Evolutionary conservation across 2,888 invertebrate genomes (phyloP), one percentile per base, ranked within the genome.

Genomic region (Halocaridina rubra): DNA sequence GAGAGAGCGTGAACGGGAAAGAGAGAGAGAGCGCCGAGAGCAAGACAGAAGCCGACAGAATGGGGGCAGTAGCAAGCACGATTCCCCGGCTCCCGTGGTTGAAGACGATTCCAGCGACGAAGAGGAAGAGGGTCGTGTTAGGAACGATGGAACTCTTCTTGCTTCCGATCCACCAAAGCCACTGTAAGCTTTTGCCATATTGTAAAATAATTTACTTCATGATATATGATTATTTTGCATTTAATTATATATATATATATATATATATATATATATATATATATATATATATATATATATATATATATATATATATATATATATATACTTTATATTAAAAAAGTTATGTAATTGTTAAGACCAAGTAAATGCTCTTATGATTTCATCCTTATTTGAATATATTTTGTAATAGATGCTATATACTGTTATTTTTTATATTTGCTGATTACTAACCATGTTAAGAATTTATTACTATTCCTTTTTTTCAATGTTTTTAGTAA

Each of bases 111-210:
- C 90, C 87, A 86, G 89, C 88, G 78, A 89, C 88, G 88, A 89
- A 88, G 89, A 90, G 85, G 89, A 90, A 88, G 90, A 90, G 86
- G 89, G 96, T 84, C 93, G 95, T 89, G 94, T 94, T 85, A 93
- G 96, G 89, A 97, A 97, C 90, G 98, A 98, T 91, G 98, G 98
- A 88, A 98, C 98, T 1, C 93, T 98, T 81, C 93, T 98, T 80
- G 98, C 98, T 88, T 98, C 98, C 90, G 98, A 98, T 92, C 98
- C 98, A 81, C 97, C 98, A 27, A 96, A 98, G 91, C 98, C 98
- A 90, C 95, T 98, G 97, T 96, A 92, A 95, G 96, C 94, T 24
- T 29, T 30, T 5, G 24, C 16, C 2, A 39, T 10, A 16, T 10
- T 7, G 19, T 19, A 3, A 64, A 22, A 64, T 2, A 13, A 2